Conservation (phyloP, 2,888 invertebrate genomes). For the Acanthococcus lagerstroemiae region DNA sequence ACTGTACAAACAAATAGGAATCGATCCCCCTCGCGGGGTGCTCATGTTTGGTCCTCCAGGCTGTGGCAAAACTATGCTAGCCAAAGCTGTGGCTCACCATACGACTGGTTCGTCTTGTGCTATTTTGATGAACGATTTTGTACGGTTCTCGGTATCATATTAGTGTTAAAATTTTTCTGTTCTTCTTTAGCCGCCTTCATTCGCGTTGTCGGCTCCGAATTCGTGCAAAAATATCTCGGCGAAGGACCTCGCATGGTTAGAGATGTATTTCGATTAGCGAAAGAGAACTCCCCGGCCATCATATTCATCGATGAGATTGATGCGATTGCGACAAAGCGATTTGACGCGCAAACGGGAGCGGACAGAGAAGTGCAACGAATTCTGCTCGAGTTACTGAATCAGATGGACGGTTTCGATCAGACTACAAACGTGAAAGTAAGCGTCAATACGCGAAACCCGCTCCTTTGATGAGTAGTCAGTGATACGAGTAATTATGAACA, state of each 20-base stretch:
- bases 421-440: conserved; percentile 95
- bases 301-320: conserved; percentile 99
- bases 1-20: conserved; percentile 95
- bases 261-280: conserved; percentile 96
- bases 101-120: conserved; percentile 64
- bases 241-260: conserved; percentile 99
- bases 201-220: conserved; percentile 97
- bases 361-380: conserved; percentile 98
- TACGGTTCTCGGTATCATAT: background rate
- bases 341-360: conserved; percentile 97
- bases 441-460: background rate
- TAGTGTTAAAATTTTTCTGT: background rate
- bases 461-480: background rate
- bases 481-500: conserved; percentile 25
- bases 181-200: conserved; percentile 79
- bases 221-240: conserved; percentile 97
- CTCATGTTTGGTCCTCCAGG: conserved; percentile 99
- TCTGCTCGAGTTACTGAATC: conserved; percentile 88
- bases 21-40: conserved; percentile 96
- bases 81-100: conserved; percentile 97
- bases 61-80: conserved; percentile 98
- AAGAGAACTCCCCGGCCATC: conserved; percentile 98
- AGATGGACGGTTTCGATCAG: conserved; percentile 99
- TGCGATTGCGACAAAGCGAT: conserved; percentile 97
- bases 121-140: background rate